Evolutionary conservation across 2,113 vertebrate species (phyloP).

Genomic region (Oenanthe melanoleuca): DNA sequence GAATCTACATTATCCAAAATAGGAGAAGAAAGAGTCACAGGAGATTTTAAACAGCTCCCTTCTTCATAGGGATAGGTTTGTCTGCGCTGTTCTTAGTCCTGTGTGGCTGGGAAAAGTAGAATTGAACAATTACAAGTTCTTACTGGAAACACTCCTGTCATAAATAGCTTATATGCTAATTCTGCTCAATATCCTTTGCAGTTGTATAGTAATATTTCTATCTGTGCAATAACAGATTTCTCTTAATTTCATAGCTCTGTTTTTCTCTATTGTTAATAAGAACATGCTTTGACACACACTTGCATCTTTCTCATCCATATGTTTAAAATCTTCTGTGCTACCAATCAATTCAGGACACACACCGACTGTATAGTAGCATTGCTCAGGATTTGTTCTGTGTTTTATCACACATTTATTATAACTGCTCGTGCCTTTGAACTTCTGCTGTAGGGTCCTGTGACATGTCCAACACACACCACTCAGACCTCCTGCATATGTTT

Average conservation of each 20-base stretch:
- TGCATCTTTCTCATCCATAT: neutral
- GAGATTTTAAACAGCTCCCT: neutral
- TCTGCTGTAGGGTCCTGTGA: conserved; percentile 17
- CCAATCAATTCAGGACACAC: neutral
- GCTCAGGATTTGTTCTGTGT: conserved; percentile 20
- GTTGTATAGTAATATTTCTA: neutral
- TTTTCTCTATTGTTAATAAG: neutral
- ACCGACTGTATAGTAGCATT: neutral
- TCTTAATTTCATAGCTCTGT: neutral
- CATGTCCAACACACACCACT: conserved; percentile 45
- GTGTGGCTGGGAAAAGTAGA: neutral
- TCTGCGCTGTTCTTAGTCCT: neutral
- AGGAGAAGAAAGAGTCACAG: neutral
- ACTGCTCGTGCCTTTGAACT: conserved; percentile 45
- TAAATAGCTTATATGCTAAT: neutral
- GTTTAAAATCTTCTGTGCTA: conserved; percentile 4
- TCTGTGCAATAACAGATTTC: neutral
- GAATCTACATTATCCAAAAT: neutral
- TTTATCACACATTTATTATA: conserved; percentile 46
- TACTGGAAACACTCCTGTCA: neutral
- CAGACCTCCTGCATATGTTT: conserved; percentile 33
- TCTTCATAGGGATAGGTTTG: neutral
- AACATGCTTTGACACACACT: neutral
- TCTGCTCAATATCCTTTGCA: neutral
- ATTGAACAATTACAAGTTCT: neutral